Conservation (phyloP, 2,888 invertebrate genomes). For the Rotaria magnacalcarata region DNA sequence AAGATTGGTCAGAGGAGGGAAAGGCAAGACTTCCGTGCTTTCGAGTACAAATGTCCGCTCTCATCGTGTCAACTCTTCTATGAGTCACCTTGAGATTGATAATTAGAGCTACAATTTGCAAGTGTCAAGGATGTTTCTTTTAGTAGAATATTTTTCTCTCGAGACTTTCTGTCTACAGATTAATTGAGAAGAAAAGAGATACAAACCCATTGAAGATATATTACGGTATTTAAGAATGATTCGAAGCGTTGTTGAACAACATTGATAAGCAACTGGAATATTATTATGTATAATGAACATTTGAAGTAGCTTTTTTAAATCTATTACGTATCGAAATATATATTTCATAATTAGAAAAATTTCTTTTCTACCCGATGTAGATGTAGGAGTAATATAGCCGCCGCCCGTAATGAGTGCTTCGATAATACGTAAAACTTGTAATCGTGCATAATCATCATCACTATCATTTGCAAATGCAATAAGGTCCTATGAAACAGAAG, state of each 20-base stretch:
- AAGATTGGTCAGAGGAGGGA: too few species aligned
- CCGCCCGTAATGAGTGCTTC: background rate
- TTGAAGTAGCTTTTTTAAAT: slow-evolving; percentile 11
- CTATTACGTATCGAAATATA: background rate
- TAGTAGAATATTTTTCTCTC: too few species aligned
- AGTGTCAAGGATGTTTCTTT: too few species aligned
- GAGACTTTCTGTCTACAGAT: too few species aligned
- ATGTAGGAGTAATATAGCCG: background rate
- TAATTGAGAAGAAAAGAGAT: background rate
- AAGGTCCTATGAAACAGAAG: background rate
- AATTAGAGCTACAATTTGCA: too few species aligned
- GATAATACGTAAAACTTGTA: slow-evolving; percentile 7
- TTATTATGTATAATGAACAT: slow-evolving; percentile 26
- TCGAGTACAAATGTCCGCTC: too few species aligned
- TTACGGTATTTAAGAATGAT: background rate
- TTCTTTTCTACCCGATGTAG: background rate
- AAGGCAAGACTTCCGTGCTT: too few species aligned
- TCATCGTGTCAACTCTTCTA: too few species aligned
- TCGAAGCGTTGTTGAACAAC: slow-evolving; percentile 28
- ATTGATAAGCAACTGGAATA: slow-evolving; percentile 29
- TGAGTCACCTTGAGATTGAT: too few species aligned
- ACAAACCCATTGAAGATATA: background rate
- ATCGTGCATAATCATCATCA: slow-evolving; percentile 5
- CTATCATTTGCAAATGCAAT: slow-evolving; percentile 12
- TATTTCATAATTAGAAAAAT: background rate